phyloP scores from a whole-genome alignment of 2,797 vertebrate genomes.

The Pygocentrus nattereri region DNA sequence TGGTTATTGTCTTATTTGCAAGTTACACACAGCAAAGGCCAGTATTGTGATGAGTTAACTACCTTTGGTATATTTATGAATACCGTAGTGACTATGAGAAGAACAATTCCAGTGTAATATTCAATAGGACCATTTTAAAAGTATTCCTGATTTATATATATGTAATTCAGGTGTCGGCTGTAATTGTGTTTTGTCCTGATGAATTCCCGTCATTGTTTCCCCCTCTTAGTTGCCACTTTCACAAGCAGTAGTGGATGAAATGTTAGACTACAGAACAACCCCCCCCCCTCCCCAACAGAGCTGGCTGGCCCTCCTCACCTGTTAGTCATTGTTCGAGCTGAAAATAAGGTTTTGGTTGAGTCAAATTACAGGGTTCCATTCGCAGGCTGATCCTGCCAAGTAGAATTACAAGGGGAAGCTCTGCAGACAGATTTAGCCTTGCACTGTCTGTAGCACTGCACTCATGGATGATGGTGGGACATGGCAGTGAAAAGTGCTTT shows the following conservation, averaged over 20 bases:
- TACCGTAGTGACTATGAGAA: too few relatives aligned
- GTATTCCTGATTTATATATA: too few relatives aligned
- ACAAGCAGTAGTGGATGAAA: neutral
- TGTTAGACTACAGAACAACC: neutral
- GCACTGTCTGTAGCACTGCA: conserved; percentile 28
- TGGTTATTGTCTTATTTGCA: too few relatives aligned
- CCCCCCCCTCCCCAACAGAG: neutral
- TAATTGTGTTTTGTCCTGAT: too few relatives aligned
- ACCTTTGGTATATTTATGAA: too few relatives aligned
- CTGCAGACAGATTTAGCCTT: conserved; percentile 51
- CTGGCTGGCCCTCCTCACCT: conserved; percentile 48
- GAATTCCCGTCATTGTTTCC: neutral
- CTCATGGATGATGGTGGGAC: conserved; percentile 8
- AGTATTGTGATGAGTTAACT: too few relatives aligned
- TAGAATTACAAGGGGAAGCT: conserved; percentile 54
- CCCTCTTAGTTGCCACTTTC: neutral
- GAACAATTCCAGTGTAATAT: too few relatives aligned
- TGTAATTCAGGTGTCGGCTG: too few relatives aligned
- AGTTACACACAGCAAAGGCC: too few relatives aligned
- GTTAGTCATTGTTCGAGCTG: conserved; percentile 48
- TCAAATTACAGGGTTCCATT: conserved; percentile 56
- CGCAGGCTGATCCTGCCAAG: conserved; percentile 48
- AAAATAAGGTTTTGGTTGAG: conserved; percentile 50
- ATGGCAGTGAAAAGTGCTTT: conserved; percentile 22
- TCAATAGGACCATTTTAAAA: too few relatives aligned